Evolutionary conservation across 1,140 invertebrate species (phyloP), one percentile per base, ranked within the genome.

Genomic region (Chrysoperla carnea): DNA sequence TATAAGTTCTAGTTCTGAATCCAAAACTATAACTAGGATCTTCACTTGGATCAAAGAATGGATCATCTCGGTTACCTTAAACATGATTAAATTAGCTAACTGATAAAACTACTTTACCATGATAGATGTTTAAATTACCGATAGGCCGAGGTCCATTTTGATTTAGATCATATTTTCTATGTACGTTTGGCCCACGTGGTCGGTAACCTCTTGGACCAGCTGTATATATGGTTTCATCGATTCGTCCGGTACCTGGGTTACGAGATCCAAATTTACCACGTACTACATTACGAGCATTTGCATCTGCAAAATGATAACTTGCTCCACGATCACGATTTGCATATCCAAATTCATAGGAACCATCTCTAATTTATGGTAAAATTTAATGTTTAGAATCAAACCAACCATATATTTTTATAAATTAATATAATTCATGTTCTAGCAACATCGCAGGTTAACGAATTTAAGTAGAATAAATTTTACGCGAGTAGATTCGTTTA

Each of bases 151-250:
- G 62, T 9, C 71, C 69, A 49, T 66, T 61, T 58, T 80, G 77
- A 42, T 73, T 74, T 39, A 79, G 57, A 47, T 79, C 75, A 57
- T 76, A 72, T 56, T 77, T 75, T 35, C 78, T 60, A 46, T 74
- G 73, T 6, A 81, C 65, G 45, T 78, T 75, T 12, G 75, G 73
- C 4, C 78, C 78, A 51, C 73, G 67, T 2, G 73, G 75, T 13
- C 78, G 68, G 54, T 75, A 81, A 15, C 78, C 78, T 58, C 76
- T 68, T 46, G 73, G 72, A 45, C 78, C 78, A 40, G 77, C 75
- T n/a, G 78, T 78, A 51, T 81, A 81, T 36, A 72, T 61, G 12
- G 75, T 78, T 52, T 76, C 68, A 48, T 78, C 74, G 40, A 77
- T 61, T 38, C 64, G 62, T 29, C 75, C 73, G 48, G 70, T 75